These are phyloP conservation scores for Drosophila busckii DNA, from an alignment of 1,140 invertebrate species.

Conservation along the genomic window DNA sequence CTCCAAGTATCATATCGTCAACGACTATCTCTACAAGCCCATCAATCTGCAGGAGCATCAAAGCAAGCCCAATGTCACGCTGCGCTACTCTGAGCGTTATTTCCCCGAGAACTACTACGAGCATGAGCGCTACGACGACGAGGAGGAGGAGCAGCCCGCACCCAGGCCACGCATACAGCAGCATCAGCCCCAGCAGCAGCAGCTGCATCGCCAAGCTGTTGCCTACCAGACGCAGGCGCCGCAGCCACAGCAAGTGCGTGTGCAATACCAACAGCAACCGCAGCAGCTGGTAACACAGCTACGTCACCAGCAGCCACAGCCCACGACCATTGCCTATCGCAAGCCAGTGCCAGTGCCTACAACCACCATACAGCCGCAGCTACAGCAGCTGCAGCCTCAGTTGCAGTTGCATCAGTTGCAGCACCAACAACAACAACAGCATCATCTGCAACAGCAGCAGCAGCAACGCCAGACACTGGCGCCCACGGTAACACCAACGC, in stretches of 20 bases:
- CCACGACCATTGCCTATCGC: constrained; percentile 63
- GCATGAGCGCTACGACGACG: constrained; percentile 83
- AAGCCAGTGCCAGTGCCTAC: constrained; percentile 61
- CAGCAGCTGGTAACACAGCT: constrained; percentile 59
- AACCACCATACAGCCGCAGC: constrained; percentile 68
- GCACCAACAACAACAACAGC: constrained; percentile 47
- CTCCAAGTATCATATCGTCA: constrained; percentile 94
- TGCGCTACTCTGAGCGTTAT: constrained; percentile 90
- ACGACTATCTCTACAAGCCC: constrained; percentile 94
- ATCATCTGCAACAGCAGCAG: constrained; percentile 45
- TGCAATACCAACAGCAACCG: constrained; percentile 41
- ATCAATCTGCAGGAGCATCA: constrained; percentile 90
- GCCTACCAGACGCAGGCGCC: no score
- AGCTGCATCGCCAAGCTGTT: constrained; percentile 40
- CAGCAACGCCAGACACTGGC: constrained; percentile 55
- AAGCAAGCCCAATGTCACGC: constrained; percentile 86
- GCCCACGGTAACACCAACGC: constrained; percentile 73
- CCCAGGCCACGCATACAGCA: constrained; percentile 65
- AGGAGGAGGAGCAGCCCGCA: constrained; percentile 79
- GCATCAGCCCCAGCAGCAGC: constrained; percentile 69
- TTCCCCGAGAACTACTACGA: constrained; percentile 87
- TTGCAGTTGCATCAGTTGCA: constrained; percentile 49
- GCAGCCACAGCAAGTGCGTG: constrained; percentile 20
- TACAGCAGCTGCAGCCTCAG: constrained; percentile 55
- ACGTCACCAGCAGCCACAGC: constrained; percentile 60